Evolutionary conservation across 2,888 invertebrate species (phyloP), one percentile per base, ranked within the genome.

Genomic region (Drosophila pegasa): DNA sequence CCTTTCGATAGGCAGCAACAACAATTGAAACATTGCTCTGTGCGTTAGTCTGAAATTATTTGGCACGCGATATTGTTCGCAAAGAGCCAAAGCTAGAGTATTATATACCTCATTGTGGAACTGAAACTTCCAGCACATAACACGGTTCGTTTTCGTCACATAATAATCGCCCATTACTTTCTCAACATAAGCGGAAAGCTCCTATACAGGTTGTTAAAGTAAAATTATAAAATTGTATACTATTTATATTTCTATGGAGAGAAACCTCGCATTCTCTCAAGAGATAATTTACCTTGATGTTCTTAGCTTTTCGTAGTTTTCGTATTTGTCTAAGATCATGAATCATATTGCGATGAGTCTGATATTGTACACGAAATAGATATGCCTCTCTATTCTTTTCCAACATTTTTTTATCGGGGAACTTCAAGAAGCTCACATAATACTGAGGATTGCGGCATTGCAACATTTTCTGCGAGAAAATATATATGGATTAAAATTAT

Each of bases 71-170:
- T 83, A 90, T n/a, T 78, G 78, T 50, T 92, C 92, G 3, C 79
- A 59, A 25, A 89, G 71, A 0, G 91, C 84, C 62, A 92, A 45
- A 0, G 86, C 92, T 18, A 91, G 27, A 0, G 75, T 84, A 55
- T 92, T 92, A 51, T 91, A 92, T 0, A 92, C 88, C 60, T 92
- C 92, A 61, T 91, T 91, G 2, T 90, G 81, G 31, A 91, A 92
- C 58, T 91, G 86, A 38, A 91, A 92, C 62, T 91, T 92, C 89
- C 92, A 90, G 35, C 91, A 91, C 90, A 91, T 90, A 1, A 92
- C 84, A 6, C 92, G 91, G 33, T 81, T 64, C 1, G 91, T 90
- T 68, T 92, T 92, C 0, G 83, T 60, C 4, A 90, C 88, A 8
- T 91, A 88, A 67, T 90, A 92, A 38, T 91, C 89, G 2, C 91